Conservation (phyloP, 2,888 invertebrate species). For the Ectemnius continuus region DNA sequence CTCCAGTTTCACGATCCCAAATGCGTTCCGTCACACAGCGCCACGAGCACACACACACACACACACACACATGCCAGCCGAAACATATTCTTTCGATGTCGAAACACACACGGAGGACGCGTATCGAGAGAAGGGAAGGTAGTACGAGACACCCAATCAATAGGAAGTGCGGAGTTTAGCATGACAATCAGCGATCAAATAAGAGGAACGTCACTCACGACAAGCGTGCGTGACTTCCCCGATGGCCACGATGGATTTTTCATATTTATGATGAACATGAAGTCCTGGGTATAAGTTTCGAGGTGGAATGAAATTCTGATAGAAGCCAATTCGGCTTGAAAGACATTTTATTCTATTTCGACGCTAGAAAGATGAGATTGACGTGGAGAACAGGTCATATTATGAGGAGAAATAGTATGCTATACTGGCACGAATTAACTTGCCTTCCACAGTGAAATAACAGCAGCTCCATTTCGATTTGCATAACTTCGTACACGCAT, state of each 20-base stretch:
- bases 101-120: conserved; percentile 34
- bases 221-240: conserved; percentile 49
- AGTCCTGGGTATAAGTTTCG: conserved; percentile 42
- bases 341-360: too few relatives aligned
- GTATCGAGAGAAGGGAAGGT: conserved; percentile 19
- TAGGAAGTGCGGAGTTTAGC: conserved; percentile 71
- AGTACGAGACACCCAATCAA: conserved; percentile 62
- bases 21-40: conserved; percentile 26
- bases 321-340: too few relatives aligned
- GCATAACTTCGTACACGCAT: too few relatives aligned
- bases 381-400: conserved; percentile 18
- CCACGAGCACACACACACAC: conserved; percentile 14
- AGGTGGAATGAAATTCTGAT: conserved; percentile 11
- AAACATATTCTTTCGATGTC: conserved; percentile 27
- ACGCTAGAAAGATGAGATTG: conserved; percentile 30
- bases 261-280: too few relatives aligned
- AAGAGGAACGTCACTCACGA: conserved; percentile 68
- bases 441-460: too few relatives aligned
- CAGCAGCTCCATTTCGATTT: too few relatives aligned
- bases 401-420: conserved; percentile 22
- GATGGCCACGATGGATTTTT: conserved; percentile 29
- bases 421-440: too few relatives aligned
- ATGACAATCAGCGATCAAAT: conserved; percentile 75
- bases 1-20: conserved; percentile 41
- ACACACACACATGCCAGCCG: conserved; percentile 16